A percentile compares a stretch with the other conserved stretches of the same genome.
These are phyloP conservation scores for Jacana jacana DNA, from an alignment of 2,113 vertebrate genomes.

Conservation along the genomic window DNA sequence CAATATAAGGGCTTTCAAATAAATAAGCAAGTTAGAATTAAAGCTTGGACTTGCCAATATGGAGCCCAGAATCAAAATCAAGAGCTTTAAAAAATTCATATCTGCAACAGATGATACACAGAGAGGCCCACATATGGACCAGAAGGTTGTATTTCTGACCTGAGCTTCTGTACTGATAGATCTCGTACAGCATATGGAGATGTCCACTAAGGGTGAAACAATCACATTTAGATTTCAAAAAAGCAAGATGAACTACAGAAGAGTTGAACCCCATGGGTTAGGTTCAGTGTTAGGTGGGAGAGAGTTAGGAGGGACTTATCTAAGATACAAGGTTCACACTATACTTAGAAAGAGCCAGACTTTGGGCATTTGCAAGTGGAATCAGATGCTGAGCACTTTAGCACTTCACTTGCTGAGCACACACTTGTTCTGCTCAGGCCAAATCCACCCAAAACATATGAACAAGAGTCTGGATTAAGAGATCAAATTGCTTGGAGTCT, in stretches of 20 bases:
- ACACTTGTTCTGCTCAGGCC: neutral
- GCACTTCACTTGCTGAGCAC: too few relatives aligned
- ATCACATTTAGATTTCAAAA: neutral
- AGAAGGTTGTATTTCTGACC: fast-evolving
- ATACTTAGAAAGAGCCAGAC: fast-evolving
- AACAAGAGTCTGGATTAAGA: fast-evolving
- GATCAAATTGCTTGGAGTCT: neutral
- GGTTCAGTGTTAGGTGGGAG: neutral
- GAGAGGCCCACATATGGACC: fast-evolving
- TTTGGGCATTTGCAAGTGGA: neutral
- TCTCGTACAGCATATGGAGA: neutral
- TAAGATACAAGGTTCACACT: neutral
- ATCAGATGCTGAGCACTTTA: neutral
- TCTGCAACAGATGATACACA: neutral
- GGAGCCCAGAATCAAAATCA: neutral
- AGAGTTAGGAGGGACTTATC: neutral
- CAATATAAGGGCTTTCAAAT: neutral
- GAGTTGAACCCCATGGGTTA: neutral
- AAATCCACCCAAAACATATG: neutral
- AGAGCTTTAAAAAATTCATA: neutral
- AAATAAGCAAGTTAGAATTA: neutral
- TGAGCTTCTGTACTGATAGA: fast-evolving
- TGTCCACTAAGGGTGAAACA: too few relatives aligned
- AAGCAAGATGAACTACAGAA: neutral
- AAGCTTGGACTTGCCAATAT: neutral